Conservation (phyloP, 2,888 invertebrate species). For the Aspidiotus destructor region DNA sequence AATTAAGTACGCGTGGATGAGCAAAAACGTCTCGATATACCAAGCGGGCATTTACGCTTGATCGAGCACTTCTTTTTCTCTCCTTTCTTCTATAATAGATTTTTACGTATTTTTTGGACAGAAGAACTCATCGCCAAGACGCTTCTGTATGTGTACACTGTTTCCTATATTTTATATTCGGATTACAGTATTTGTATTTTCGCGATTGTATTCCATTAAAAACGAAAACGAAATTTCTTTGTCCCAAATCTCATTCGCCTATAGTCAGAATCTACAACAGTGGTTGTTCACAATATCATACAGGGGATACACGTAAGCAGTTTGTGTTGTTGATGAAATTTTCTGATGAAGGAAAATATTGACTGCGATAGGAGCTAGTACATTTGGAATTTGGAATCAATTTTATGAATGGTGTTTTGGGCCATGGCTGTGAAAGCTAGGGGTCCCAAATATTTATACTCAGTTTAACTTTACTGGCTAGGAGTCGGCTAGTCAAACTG, state of each 20-base stretch:
- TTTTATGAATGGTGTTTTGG: too few relatives aligned
- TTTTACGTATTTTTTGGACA: neutral
- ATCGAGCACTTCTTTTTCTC: slow-evolving; percentile 21
- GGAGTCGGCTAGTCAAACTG: too few relatives aligned
- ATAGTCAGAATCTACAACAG: neutral
- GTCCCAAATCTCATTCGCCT: slow-evolving; percentile 1
- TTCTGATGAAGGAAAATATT: too few relatives aligned
- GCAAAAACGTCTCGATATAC: slow-evolving; percentile 3
- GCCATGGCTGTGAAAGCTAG: too few relatives aligned
- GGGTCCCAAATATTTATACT: too few relatives aligned
- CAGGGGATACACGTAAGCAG: too few relatives aligned
- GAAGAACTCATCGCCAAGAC: neutral
- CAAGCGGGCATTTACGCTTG: slow-evolving; percentile 24
- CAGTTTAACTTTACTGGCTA: too few relatives aligned
- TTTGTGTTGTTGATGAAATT: too few relatives aligned
- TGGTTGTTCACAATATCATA: too few relatives aligned
- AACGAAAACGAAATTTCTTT: slow-evolving; percentile 2
- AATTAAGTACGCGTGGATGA: slow-evolving; percentile 30
- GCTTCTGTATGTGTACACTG: neutral
- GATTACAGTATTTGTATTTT: slow-evolving; percentile 4
- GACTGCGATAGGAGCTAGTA: too few relatives aligned
- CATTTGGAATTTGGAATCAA: too few relatives aligned
- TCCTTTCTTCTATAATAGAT: neutral
- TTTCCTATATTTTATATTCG: neutral
- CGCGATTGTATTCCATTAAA: neutral